A percentile compares a stretch with the other conserved stretches of the same genome.
These are phyloP conservation scores for Rostratula benghalensis DNA, from an alignment of 2,113 vertebrate genomes.

Conservation along the genomic window DNA sequence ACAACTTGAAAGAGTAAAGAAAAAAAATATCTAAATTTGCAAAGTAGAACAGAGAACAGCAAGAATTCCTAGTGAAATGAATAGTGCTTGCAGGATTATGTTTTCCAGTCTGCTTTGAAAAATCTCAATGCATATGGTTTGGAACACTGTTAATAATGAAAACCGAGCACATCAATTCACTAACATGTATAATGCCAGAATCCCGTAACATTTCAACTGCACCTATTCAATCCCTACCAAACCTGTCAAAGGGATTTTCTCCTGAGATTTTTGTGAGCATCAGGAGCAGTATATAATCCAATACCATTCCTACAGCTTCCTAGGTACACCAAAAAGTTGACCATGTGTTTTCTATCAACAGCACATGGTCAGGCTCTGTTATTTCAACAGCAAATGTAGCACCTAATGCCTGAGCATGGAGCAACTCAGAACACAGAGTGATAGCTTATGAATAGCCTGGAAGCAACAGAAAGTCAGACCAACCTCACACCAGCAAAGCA, in stretches of 20 bases:
- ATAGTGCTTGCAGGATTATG: neutral
- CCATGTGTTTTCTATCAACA: fast-evolving
- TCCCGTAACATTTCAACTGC: neutral
- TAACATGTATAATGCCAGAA: fast-evolving
- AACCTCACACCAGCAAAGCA: neutral
- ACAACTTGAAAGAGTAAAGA: neutral
- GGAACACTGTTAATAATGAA: neutral
- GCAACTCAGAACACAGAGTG: neutral
- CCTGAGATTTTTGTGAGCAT: neutral
- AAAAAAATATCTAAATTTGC: neutral
- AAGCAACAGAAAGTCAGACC: neutral
- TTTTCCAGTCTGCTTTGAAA: neutral
- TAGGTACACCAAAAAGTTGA: neutral
- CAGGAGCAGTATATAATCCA: neutral
- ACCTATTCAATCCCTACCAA: neutral
- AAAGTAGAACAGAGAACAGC: neutral
- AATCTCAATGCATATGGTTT: neutral
- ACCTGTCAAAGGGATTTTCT: neutral
- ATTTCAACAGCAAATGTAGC: neutral
- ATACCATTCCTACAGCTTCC: neutral
- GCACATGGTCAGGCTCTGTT: fast-evolving
- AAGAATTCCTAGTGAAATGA: neutral
- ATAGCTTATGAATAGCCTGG: fast-evolving
- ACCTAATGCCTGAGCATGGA: neutral
- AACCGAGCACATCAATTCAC: neutral